phyloP scores from a whole-genome alignment of 2,113 vertebrate genomes.

The Pyxicephalus adspersus region DNA sequence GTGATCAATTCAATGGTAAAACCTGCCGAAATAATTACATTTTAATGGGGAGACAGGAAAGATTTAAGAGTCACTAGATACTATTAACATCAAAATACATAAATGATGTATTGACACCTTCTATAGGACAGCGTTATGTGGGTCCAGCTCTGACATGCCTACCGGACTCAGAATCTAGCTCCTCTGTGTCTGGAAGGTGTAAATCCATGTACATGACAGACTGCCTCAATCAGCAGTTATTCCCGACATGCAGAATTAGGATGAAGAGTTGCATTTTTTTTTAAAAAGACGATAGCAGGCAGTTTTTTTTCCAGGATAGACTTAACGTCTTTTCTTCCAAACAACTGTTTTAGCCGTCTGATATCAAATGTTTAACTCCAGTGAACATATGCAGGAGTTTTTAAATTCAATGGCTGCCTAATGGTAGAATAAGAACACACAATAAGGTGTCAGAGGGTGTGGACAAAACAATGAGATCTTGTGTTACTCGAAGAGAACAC shows the following conservation, averaged over 20 bases:
- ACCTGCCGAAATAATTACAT: too few species aligned
- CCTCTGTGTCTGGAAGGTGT: conserved; percentile 6
- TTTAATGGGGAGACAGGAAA: background rate
- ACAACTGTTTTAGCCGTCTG: too few species aligned
- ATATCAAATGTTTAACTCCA: too few species aligned
- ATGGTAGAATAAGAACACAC: too few species aligned
- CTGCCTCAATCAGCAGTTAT: conserved; percentile 3
- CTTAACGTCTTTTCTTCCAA: too few species aligned
- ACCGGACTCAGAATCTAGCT: background rate
- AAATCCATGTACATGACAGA: background rate
- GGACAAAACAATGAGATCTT: too few species aligned
- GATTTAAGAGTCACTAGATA: background rate
- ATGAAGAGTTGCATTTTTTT: background rate
- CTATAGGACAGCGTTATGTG: conserved; percentile 2
- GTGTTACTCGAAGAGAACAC: too few species aligned
- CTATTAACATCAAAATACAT: conserved; percentile 3
- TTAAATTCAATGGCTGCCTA: too few species aligned
- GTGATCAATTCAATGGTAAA: too few species aligned
- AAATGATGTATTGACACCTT: background rate
- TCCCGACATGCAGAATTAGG: background rate
- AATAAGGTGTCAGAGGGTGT: too few species aligned
- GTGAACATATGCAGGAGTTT: too few species aligned
- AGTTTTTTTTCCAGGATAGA: too few species aligned
- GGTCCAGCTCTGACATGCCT: conserved; percentile 8
- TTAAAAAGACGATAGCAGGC: background rate